Conservation (phyloP, 2,888 invertebrate species). For the Apamea crenata region DNA sequence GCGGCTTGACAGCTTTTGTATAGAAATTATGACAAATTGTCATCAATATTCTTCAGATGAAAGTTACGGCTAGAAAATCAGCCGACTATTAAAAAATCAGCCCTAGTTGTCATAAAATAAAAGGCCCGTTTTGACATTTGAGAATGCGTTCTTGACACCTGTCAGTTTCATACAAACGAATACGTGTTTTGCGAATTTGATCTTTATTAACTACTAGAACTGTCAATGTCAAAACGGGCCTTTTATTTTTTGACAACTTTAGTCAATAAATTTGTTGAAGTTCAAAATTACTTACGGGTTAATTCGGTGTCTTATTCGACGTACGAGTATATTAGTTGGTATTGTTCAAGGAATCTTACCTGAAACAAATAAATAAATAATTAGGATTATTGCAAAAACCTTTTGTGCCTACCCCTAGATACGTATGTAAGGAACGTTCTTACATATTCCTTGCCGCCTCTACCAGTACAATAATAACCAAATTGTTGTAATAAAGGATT, state of each 20-base stretch:
- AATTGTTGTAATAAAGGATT: too few relatives aligned
- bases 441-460: neutral
- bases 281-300: neutral
- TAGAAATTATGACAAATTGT: neutral
- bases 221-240: too few relatives aligned
- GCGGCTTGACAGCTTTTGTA: too few relatives aligned
- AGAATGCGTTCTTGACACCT: too few relatives aligned
- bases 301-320: neutral
- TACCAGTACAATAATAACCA: neutral
- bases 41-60: neutral
- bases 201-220: too few relatives aligned
- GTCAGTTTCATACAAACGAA: too few relatives aligned
- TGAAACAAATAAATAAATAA: slow-evolving; percentile 45
- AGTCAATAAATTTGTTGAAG: neutral
- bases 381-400: neutral
- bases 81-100: neutral
- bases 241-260: too few relatives aligned
- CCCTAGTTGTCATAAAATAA: too few relatives aligned
- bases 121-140: too few relatives aligned
- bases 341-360: slow-evolving; percentile 44
- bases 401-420: neutral
- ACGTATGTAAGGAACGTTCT: neutral
- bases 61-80: too few relatives aligned
- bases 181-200: too few relatives aligned
- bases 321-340: too few relatives aligned